These are phyloP conservation scores for Zosterops hypoxanthus DNA, from an alignment of 2,113 vertebrate genomes.

Conservation along the genomic window DNA sequence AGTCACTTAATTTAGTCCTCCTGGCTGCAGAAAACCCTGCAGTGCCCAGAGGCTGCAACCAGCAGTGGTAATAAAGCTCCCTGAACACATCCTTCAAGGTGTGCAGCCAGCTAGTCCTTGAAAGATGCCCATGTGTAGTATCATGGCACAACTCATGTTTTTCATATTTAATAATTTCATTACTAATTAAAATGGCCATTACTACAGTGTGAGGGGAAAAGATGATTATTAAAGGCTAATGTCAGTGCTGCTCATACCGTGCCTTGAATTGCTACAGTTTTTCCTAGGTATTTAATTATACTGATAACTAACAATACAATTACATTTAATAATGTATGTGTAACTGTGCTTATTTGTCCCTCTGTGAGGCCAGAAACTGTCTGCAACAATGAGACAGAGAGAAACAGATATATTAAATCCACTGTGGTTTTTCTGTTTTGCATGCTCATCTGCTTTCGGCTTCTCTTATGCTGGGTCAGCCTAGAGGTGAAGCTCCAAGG, in stretches of 20 bases:
- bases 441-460: neutral
- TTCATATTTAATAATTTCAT: slow-evolving; percentile 68
- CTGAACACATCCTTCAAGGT: neutral
- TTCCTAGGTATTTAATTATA: slow-evolving; percentile 67
- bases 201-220: slow-evolving; percentile 19
- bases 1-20: neutral
- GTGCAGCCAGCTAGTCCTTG: slow-evolving; percentile 4
- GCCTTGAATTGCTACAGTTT: slow-evolving; percentile 60
- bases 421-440: neutral
- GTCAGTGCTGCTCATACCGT: neutral
- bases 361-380: neutral
- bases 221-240: slow-evolving; percentile 75
- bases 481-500: neutral
- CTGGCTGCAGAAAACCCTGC: neutral
- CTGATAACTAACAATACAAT: slow-evolving; percentile 63
- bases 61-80: neutral
- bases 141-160: neutral
- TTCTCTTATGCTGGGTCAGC: neutral
- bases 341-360: slow-evolving; percentile 47
- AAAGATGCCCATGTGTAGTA: neutral
- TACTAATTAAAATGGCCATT: slow-evolving; percentile 71
- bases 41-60: neutral
- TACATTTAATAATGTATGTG: slow-evolving; percentile 63
- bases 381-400: neutral
- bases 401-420: neutral